Evolutionary conservation across 1,140 invertebrate genomes (phyloP).

Genomic region (Aphidius ervi): DNA sequence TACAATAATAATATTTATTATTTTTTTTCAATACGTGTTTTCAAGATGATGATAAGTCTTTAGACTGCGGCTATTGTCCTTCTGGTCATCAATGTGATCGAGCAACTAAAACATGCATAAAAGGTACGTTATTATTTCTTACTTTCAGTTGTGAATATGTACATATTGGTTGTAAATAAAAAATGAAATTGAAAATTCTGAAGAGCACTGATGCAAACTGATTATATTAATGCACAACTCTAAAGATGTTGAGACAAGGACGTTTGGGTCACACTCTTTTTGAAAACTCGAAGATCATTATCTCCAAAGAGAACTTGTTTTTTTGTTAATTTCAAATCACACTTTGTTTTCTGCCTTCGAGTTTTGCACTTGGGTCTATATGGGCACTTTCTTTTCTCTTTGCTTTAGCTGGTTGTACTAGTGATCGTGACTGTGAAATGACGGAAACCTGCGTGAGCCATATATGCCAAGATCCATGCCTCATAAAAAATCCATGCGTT

Average conservation of each 20-base stretch:
- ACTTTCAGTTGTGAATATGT: conserved; percentile 35
- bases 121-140: conserved; percentile 56
- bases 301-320: background rate
- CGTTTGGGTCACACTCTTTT: background rate
- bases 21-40: conserved; percentile 16
- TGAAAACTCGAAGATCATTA: conserved; percentile 15
- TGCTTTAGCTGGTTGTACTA: conserved; percentile 70
- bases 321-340: conserved; percentile 9
- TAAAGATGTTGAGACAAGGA: no score
- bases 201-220: background rate
- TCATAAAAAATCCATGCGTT: conserved; percentile 75
- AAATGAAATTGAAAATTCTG: conserved; percentile 17
- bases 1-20: no score
- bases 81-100: conserved; percentile 70
- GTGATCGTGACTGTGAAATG: conserved; percentile 73
- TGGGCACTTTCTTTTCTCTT: conserved; percentile 49
- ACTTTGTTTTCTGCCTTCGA: conserved; percentile 21
- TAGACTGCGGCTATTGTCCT: conserved; percentile 69
- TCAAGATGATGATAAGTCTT: conserved; percentile 33
- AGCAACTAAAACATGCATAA: conserved; percentile 70
- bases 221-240: no score
- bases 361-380: conserved; percentile 46
- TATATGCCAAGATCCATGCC: conserved; percentile 78
- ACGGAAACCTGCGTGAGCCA: conserved; percentile 77
- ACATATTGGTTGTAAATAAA: conserved; percentile 41